These are phyloP conservation scores for Carassius auratus DNA, from an alignment of 2,113 vertebrate species.

Conservation along the genomic window DNA sequence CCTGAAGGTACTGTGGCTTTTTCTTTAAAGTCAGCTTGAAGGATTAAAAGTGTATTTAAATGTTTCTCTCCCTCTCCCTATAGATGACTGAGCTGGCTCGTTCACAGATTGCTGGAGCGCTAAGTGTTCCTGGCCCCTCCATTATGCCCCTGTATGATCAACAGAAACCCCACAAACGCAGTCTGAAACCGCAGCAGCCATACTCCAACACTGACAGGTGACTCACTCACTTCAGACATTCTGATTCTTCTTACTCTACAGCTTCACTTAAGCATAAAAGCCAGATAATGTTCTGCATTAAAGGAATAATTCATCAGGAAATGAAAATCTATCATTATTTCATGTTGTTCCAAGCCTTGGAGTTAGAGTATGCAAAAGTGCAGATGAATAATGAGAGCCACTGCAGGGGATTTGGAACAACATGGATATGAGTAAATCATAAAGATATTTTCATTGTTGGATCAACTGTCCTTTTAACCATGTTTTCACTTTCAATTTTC, in stretches of 20 bases:
- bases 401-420: not conserved
- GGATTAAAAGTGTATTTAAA: not conserved
- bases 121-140: conserved; percentile 68
- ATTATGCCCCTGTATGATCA: conserved; percentile 70
- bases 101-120: conserved; percentile 73
- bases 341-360: not conserved
- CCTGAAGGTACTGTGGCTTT: not conserved
- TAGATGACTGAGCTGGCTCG: conserved; percentile 86
- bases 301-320: not conserved
- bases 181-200: conserved; percentile 71
- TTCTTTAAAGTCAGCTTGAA: not conserved
- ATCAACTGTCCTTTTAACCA: not conserved
- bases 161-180: conserved; percentile 69
- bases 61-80: conserved; percentile 31
- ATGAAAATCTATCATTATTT: not conserved
- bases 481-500: not conserved
- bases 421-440: not conserved
- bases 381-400: not conserved
- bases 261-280: not conserved
- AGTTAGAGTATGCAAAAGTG: not conserved
- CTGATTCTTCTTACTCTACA: not conserved
- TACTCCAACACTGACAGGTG: conserved; percentile 80
- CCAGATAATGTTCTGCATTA: not conserved
- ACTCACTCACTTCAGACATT: conserved; percentile 8
- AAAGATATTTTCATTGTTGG: not conserved